Percentiles rank a stretch among this genome's conserved stretches.
phyloP scores from a whole-genome alignment of 1,140 invertebrate genomes.

The Eciton burchellii region DNA sequence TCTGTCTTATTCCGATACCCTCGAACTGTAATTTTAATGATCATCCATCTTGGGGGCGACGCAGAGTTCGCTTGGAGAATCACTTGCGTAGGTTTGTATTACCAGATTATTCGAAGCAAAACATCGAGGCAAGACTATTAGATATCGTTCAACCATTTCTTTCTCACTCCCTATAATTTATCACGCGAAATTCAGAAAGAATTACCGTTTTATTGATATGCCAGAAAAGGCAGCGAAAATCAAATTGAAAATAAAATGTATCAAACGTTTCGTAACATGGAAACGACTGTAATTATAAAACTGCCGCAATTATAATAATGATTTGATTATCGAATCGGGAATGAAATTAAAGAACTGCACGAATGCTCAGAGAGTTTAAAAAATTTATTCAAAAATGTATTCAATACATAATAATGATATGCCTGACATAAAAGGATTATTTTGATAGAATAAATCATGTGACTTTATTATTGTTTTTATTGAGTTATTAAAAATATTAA shows the following conservation, averaged over 20 bases:
- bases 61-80: constrained; percentile 46
- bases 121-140: constrained; percentile 4
- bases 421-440: too few species aligned
- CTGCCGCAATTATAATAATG: too few species aligned
- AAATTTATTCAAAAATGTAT: too few species aligned
- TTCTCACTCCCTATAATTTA: not conserved
- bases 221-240: not conserved
- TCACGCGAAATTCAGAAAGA: not conserved
- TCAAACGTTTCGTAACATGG: too few species aligned
- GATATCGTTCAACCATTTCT: not conserved
- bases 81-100: constrained; percentile 60
- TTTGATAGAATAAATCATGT: too few species aligned
- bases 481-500: too few species aligned
- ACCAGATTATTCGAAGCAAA: constrained; percentile 65
- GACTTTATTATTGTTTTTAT: too few species aligned
- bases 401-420: too few species aligned
- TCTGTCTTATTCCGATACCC: constrained; percentile 7
- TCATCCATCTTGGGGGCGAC: constrained; percentile 44
- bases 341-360: too few species aligned
- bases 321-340: too few species aligned
- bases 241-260: not conserved
- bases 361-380: too few species aligned
- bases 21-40: not conserved
- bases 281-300: not conserved
- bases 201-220: not conserved